phyloP scores from a whole-genome alignment of 2,797 vertebrate species.

The Protonibea diacanthus region DNA sequence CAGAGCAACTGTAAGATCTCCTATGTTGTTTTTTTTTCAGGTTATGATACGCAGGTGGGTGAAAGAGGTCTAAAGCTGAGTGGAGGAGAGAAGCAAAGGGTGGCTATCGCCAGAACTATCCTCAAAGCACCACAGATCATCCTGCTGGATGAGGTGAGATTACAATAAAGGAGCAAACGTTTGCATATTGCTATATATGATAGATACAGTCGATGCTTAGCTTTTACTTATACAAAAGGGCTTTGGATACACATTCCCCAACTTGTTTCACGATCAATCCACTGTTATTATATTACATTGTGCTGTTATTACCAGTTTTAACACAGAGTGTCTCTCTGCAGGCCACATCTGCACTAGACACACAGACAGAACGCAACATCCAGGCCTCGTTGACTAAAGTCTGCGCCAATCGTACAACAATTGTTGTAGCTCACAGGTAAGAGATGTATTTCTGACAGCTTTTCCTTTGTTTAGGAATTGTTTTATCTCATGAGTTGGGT shows the following conservation, averaged over 20 bases:
- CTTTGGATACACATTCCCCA: neutral
- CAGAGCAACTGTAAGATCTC: neutral
- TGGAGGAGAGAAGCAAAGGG: constrained; percentile 96
- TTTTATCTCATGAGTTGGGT: neutral
- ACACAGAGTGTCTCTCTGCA: constrained; percentile 57
- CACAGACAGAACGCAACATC: constrained; percentile 95
- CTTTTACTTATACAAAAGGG: neutral
- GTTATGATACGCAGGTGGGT: constrained; percentile 93
- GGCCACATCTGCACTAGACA: constrained; percentile 97
- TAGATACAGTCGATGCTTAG: neutral
- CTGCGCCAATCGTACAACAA: constrained; percentile 91
- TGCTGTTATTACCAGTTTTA: neutral
- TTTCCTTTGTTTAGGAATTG: neutral
- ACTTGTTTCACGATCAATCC: neutral
- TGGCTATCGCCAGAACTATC: constrained; percentile 96
- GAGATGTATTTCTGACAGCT: neutral
- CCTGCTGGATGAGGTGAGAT: constrained; percentile 93
- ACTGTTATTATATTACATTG: too few species aligned
- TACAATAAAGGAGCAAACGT: neutral
- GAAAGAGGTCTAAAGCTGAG: constrained; percentile 97
- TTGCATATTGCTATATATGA: neutral
- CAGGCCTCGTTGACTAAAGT: constrained; percentile 94
- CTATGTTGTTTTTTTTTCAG: constrained; percentile 68
- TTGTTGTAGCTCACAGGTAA: constrained; percentile 97
- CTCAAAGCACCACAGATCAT: constrained; percentile 95